These are phyloP conservation scores for Blastomussa wellsi DNA, from an alignment of 92 coral and sea anemone genomes.

Conservation along the genomic window DNA sequence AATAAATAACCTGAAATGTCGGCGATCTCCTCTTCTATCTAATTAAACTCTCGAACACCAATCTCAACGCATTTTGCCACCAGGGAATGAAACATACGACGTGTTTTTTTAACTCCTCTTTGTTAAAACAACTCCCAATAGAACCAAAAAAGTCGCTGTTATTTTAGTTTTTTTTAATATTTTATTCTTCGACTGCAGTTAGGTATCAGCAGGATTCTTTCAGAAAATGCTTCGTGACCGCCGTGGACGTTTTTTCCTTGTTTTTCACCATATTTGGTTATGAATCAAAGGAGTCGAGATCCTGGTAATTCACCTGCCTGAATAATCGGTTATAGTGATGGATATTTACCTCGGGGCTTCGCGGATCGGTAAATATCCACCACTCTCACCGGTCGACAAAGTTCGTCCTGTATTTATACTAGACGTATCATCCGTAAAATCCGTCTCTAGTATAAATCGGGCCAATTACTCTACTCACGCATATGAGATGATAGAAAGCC, in stretches of 20 bases:
- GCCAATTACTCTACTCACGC: no score
- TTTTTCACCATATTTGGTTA: conserved; percentile 35
- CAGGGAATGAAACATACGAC: background rate
- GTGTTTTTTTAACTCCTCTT: background rate
- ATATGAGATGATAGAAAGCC: no score
- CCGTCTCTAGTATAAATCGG: no score
- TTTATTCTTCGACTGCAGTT: background rate
- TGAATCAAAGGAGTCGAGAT: background rate
- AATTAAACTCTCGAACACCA: background rate
- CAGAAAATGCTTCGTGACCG: background rate
- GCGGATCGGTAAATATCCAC: no score
- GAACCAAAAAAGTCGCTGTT: background rate
- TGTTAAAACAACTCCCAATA: background rate
- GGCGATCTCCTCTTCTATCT: background rate
- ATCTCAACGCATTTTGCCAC: background rate
- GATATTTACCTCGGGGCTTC: no score
- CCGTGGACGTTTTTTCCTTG: background rate
- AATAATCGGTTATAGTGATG: background rate
- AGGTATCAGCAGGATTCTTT: conserved; percentile 7
- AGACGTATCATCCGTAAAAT: no score
- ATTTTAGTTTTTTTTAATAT: background rate
- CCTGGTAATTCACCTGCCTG: conserved; percentile 17
- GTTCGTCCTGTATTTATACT: no score
- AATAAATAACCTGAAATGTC: background rate
- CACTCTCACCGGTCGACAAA: no score